These are phyloP conservation scores for Narcine bancroftii DNA, from an alignment of 2,113 vertebrate species.

Conservation along the genomic window DNA sequence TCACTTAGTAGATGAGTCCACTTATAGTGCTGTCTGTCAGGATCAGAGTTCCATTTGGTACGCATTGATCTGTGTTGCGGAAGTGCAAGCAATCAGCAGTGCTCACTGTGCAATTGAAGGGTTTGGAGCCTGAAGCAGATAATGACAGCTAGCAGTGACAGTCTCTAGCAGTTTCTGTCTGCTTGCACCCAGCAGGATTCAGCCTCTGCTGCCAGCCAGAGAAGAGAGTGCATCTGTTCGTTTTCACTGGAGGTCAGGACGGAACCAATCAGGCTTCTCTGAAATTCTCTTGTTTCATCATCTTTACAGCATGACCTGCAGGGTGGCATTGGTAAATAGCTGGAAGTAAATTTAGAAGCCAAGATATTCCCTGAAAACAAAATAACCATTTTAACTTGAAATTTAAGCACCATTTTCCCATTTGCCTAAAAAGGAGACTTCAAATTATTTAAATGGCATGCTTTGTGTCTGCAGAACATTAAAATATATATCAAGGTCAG, in stretches of 20 bases:
- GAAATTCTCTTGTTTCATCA: not conserved
- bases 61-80: constrained; percentile 27
- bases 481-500: not conserved
- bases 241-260: constrained; percentile 11
- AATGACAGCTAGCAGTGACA: constrained; percentile 38
- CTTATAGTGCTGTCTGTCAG: not conserved
- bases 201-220: not conserved
- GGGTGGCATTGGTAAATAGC: not conserved
- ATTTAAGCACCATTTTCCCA: not conserved
- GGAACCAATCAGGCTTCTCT: not conserved
- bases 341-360: not conserved
- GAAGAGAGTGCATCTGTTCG: constrained; percentile 38
- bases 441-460: not conserved
- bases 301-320: not conserved
- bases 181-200: not conserved
- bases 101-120: constrained; percentile 16
- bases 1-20: not conserved
- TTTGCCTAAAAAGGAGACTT: not conserved
- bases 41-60: not conserved
- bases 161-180: constrained; percentile 33
- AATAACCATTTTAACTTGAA: not conserved
- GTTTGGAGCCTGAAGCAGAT: constrained; percentile 38
- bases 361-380: constrained; percentile 6
- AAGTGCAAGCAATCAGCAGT: not conserved
- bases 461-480: not conserved